These are phyloP conservation scores for Takifugu ocellatus DNA, from an alignment of 2,797 vertebrate genomes.

Conservation along the genomic window DNA sequence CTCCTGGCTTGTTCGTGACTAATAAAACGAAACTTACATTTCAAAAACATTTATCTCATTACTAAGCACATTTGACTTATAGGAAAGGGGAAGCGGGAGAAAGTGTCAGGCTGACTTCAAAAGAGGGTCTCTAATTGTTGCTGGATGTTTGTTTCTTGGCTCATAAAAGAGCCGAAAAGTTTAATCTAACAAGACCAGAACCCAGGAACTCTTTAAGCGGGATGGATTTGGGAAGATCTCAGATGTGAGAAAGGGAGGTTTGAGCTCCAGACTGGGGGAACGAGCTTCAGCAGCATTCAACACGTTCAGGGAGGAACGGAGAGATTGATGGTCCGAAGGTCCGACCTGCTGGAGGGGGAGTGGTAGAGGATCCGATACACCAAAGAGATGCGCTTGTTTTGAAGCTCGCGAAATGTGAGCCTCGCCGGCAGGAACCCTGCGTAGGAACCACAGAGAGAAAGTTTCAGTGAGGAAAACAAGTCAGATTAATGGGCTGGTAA, in stretches of 20 bases:
- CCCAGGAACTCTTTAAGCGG: constrained; percentile 29
- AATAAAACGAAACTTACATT: constrained; percentile 78
- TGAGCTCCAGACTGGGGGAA: no score
- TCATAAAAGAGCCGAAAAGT: constrained; percentile 28
- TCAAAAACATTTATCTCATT: constrained; percentile 82
- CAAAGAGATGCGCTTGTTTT: constrained; percentile 39
- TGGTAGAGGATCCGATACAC: constrained; percentile 38
- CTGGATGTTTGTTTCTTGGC: constrained; percentile 52
- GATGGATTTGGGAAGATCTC: constrained; percentile 28
- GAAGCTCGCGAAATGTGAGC: constrained; percentile 30
- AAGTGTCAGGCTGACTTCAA: constrained; percentile 58
- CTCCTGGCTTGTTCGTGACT: constrained; percentile 80
- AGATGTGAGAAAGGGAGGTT: constrained; percentile 5
- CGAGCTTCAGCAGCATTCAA: no score
- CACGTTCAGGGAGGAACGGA: no score
- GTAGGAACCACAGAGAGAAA: constrained; percentile 36
- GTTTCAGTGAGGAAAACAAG: constrained; percentile 61
- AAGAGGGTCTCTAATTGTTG: constrained; percentile 61
- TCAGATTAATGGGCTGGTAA: constrained; percentile 66
- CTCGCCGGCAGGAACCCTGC: constrained; percentile 41
- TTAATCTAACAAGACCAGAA: constrained; percentile 44
- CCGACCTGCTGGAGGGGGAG: constrained; percentile 48
- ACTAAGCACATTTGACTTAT: constrained; percentile 78
- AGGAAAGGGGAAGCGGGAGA: constrained; percentile 45
- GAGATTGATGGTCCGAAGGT: constrained; percentile 31